phyloP scores from a whole-genome alignment of 2,113 vertebrate genomes.

The Dasyprocta punctata region DNA sequence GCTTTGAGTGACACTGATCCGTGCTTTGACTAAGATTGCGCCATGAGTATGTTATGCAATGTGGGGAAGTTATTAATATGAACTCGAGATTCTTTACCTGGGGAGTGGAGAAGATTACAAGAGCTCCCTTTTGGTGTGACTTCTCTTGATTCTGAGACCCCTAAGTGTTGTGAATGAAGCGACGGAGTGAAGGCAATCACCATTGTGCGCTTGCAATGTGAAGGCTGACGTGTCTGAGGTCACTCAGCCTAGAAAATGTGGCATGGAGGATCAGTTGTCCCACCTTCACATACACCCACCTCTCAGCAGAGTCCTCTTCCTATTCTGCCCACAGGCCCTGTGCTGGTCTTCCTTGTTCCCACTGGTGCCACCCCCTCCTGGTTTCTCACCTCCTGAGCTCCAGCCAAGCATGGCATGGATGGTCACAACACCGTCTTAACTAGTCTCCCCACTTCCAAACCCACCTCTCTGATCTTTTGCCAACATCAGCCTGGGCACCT shows the following conservation, averaged over 20 bases:
- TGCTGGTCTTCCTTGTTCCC: background rate
- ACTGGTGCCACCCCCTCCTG: background rate
- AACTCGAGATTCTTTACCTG: background rate
- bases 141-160: background rate
- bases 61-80: background rate
- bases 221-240: background rate
- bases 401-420: background rate
- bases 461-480: background rate
- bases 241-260: background rate
- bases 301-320: background rate
- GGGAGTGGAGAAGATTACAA: background rate
- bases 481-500: background rate
- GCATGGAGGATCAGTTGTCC: accelerated
- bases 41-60: background rate
- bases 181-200: background rate
- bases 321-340: background rate
- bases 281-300: background rate
- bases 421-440: background rate
- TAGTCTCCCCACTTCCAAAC: background rate
- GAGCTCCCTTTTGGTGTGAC: background rate
- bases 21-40: background rate
- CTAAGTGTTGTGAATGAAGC: background rate
- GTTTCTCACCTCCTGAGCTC: background rate
- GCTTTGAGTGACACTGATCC: background rate
- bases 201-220: background rate